Evolutionary conservation across 2,113 vertebrate species (phyloP), one percentile per base, ranked within the genome.

Genomic region (Gopherus evgoodei): DNA sequence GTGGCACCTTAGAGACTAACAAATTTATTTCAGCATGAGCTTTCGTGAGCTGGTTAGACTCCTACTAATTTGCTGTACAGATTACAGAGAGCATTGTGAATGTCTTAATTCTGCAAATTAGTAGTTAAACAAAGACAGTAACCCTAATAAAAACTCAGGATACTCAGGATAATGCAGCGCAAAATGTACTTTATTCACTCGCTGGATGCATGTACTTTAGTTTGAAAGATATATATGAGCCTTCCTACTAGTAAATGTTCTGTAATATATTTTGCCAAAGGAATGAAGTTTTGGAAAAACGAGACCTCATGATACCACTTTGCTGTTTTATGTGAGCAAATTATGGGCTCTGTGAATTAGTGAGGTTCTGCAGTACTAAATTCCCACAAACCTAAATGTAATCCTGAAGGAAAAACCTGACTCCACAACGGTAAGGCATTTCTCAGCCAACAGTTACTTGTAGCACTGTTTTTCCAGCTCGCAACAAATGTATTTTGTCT

Each of bases 51-150:
- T 89, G 95, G 96, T 96, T 2, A 8, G 50, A 82, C 92, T 89
- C 92, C 94, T 95, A 76, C 82, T 96, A 95, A 96, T 96, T 96
- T 97, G 95, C 95, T 93, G 89, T 92, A 95, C 95, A 93, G 92
- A 86, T 76, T 95, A 88, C 92, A 93, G 93, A 89, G 92, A 91
- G 89, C 94, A 95, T 97, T 96, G 95, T 92, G 93, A 95, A 95
- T 92, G 81, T 92, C 93, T 52, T 96, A 91, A 95, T 97, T 97
- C 96, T 97, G 96, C 92, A 96, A 97, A 95, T 96, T 93, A 96
- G 92, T 94, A 96, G 90, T 82, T 86, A 92, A 91, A 65, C 27
- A 96, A 93, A 96, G 82, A 84, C 81, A 42, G 52, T 83, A 80
- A 87, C 19, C 22, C 65, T 38, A 95, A 95, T 54, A 93, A 95